Evolutionary conservation across 1,140 invertebrate genomes (phyloP).

Genomic region (Trichonephila clavata): DNA sequence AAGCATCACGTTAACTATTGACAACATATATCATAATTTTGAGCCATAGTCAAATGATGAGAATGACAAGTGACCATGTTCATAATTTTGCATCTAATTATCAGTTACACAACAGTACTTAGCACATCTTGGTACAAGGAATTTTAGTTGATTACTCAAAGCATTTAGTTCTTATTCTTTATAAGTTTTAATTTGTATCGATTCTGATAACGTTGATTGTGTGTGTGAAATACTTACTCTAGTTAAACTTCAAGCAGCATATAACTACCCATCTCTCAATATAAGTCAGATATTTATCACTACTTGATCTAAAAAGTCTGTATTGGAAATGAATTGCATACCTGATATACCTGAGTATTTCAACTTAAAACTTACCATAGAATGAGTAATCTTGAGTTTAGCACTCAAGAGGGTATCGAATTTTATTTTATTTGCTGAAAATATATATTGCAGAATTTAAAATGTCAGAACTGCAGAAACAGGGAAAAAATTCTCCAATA

Average conservation of each 20-base stretch:
- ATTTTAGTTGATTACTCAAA: too few relatives aligned
- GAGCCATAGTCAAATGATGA: too few relatives aligned
- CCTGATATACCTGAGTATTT: background rate
- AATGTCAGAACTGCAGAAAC: background rate
- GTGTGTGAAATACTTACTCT: background rate
- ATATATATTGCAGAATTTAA: background rate
- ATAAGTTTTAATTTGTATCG: too few relatives aligned
- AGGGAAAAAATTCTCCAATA: background rate
- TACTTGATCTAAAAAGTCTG: background rate
- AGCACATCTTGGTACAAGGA: too few relatives aligned
- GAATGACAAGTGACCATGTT: too few relatives aligned
- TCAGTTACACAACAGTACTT: too few relatives aligned
- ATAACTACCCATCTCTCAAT: too few relatives aligned
- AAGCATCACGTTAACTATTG: too few relatives aligned
- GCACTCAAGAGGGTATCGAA: background rate
- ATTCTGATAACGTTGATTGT: too few relatives aligned
- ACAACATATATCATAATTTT: too few relatives aligned
- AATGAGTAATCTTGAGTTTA: background rate
- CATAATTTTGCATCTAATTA: too few relatives aligned
- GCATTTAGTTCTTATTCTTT: too few relatives aligned
- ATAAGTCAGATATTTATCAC: background rate
- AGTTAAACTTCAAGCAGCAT: background rate
- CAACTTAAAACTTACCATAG: background rate
- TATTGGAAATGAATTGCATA: background rate
- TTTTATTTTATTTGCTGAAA: background rate